Conservation (phyloP, 2,888 invertebrate species). For the Unio pictorum region DNA sequence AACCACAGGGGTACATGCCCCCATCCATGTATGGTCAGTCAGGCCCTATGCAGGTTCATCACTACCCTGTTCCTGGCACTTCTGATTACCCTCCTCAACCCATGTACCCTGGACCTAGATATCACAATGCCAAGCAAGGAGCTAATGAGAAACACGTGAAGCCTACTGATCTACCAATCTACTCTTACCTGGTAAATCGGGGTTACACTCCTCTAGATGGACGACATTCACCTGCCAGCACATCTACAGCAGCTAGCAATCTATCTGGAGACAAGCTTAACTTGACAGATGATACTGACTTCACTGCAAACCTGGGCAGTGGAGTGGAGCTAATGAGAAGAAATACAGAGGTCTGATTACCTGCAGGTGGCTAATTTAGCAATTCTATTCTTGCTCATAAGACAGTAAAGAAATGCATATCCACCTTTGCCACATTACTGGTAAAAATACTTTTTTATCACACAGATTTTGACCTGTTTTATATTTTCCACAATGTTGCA, state of each 20-base stretch:
- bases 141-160: slow-evolving; percentile 2
- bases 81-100: slow-evolving; percentile 5
- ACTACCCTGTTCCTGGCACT: background rate
- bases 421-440: too few species aligned
- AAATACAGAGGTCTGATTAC: slow-evolving; percentile 15
- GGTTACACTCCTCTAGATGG: slow-evolving; percentile 55
- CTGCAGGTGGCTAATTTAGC: too few species aligned
- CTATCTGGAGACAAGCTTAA: slow-evolving; percentile 31
- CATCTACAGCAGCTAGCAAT: slow-evolving; percentile 38
- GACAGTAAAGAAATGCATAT: too few species aligned
- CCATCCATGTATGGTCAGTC: too few species aligned
- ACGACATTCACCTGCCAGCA: slow-evolving; percentile 32
- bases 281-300: slow-evolving; percentile 33
- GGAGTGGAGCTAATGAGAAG: slow-evolving; percentile 49
- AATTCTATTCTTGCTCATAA: too few species aligned
- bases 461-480: too few species aligned
- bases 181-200: slow-evolving; percentile 59
- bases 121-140: slow-evolving; percentile 10
- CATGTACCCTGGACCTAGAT: slow-evolving; percentile 9
- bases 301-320: slow-evolving; percentile 39
- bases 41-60: slow-evolving; percentile 2
- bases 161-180: slow-evolving; percentile 40
- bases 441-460: too few species aligned
- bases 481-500: too few species aligned
- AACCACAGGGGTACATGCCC: too few species aligned